Conservation (phyloP, 2,888 invertebrate genomes). For the Resseliella maxima region DNA sequence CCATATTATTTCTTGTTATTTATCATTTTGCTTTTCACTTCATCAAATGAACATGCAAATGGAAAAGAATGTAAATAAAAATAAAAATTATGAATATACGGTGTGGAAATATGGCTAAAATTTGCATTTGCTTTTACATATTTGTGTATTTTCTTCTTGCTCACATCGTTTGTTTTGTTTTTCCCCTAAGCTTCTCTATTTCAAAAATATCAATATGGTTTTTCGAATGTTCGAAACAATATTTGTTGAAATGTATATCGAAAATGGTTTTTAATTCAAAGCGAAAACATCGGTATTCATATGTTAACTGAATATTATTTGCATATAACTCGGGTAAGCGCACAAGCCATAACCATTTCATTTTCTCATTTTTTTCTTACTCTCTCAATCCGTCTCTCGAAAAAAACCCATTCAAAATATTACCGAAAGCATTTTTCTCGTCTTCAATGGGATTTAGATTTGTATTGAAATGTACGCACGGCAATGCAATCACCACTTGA, state of each 20-base stretch:
- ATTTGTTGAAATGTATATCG: neutral
- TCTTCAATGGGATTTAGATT: constrained; percentile 3
- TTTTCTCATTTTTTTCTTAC: too few species aligned
- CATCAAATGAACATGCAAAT: too few species aligned
- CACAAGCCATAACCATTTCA: too few species aligned
- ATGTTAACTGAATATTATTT: neutral
- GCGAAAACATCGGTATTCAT: neutral
- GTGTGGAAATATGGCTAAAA: neutral
- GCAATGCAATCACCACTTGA: neutral
- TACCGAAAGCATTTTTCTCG: neutral
- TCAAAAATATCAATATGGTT: neutral
- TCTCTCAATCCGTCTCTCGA: neutral
- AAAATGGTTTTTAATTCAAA: constrained; percentile 12
- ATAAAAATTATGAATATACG: neutral
- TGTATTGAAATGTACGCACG: neutral
- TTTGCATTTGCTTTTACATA: neutral
- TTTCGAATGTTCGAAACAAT: neutral
- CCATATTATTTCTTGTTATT: neutral
- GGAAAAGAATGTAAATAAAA: neutral
- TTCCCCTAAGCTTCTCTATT: neutral
- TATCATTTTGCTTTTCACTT: neutral
- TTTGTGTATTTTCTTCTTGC: neutral
- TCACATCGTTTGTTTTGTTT: too few species aligned
- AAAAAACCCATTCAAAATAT: neutral
- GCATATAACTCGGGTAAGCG: neutral